A percentile compares a stretch with the other conserved stretches of the same genome.
These are phyloP conservation scores for Sebastes paucispinis DNA, from an alignment of 2,797 vertebrate genomes.

Conservation along the genomic window DNA sequence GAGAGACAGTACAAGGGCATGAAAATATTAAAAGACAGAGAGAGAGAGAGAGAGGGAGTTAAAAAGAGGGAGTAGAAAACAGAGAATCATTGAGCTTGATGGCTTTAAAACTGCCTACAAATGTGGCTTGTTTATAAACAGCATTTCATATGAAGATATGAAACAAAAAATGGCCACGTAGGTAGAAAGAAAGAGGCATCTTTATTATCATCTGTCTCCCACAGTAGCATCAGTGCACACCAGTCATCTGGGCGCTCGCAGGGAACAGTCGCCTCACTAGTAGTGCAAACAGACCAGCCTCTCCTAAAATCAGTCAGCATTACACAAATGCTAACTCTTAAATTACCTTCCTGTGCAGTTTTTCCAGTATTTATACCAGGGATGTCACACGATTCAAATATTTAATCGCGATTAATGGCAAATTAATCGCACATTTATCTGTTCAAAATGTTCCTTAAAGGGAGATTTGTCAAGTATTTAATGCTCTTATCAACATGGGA, in stretches of 20 bases:
- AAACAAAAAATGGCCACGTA: conserved; percentile 35
- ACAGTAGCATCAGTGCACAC: conserved; percentile 9
- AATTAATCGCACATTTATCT: too few species aligned
- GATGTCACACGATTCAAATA: background rate
- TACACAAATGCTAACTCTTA: background rate
- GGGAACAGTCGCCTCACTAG: background rate
- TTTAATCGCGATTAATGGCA: too few species aligned
- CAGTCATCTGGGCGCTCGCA: background rate
- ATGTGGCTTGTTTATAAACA: conserved; percentile 57
- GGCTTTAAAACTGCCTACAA: conserved; percentile 59
- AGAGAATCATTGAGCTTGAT: conserved; percentile 47
- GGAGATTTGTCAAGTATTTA: too few species aligned
- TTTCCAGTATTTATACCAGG: background rate
- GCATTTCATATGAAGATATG: conserved; percentile 22
- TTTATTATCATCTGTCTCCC: conserved; percentile 5
- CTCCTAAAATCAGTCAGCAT: background rate
- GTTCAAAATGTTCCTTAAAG: background rate
- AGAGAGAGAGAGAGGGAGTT: conserved; percentile 56
- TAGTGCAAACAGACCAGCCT: conserved; percentile 4
- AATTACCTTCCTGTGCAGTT: background rate
- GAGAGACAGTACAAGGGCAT: conserved; percentile 61
- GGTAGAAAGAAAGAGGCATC: conserved; percentile 25
- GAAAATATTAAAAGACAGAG: conserved; percentile 62
- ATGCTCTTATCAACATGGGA: too few species aligned
- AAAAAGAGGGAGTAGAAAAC: conserved; percentile 44